Evolutionary conservation across 2,888 invertebrate species (phyloP).

Genomic region (Diarsia mendica): DNA sequence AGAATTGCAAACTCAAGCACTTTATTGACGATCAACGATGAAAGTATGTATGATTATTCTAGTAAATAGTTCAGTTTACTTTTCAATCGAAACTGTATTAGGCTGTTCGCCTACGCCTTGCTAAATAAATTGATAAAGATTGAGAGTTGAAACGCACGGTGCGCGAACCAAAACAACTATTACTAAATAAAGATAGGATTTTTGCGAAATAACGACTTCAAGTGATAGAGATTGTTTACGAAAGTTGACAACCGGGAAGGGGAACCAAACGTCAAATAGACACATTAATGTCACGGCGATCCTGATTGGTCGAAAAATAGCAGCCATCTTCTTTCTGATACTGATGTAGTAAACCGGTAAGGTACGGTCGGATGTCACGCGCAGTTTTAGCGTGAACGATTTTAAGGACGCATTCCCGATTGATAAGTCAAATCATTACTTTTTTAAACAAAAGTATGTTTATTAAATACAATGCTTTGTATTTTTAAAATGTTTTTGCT

Average conservation of each 20-base stretch:
- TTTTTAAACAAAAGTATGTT: too few species aligned
- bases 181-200: not conserved
- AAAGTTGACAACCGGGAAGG: not conserved
- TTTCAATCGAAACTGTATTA: too few species aligned
- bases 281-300: constrained; percentile 1
- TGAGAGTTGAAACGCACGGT: not conserved
- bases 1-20: too few species aligned
- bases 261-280: not conserved
- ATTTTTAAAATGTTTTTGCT: too few species aligned
- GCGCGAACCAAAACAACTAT: not conserved
- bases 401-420: too few species aligned
- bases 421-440: too few species aligned
- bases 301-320: constrained; percentile 22
- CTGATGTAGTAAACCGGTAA: constrained; percentile 11
- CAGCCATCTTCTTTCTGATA: constrained; percentile 24
- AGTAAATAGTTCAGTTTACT: too few species aligned
- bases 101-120: too few species aligned
- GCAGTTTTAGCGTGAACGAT: not conserved
- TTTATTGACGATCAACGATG: too few species aligned
- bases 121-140: too few species aligned
- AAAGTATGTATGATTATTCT: too few species aligned
- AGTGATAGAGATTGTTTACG: not conserved
- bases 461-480: too few species aligned
- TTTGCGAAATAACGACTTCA: not conserved
- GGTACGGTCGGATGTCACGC: not conserved